These are phyloP conservation scores for Thryonomys swinderianus DNA, from an alignment of 2,113 vertebrate genomes.

Conservation along the genomic window DNA sequence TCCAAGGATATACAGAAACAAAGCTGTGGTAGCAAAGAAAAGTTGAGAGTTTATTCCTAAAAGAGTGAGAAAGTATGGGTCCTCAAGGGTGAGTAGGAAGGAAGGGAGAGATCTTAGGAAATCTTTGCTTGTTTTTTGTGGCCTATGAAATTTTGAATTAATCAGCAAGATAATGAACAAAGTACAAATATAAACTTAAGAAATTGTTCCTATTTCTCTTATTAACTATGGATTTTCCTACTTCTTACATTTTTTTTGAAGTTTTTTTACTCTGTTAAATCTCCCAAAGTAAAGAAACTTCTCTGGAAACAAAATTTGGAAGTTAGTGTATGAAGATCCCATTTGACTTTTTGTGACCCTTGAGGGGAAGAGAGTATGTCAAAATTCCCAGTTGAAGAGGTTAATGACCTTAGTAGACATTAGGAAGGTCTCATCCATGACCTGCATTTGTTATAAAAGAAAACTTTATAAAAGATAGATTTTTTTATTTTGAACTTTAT, in stretches of 20 bases:
- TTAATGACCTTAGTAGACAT: background rate
- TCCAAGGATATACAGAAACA: background rate
- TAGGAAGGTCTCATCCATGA: background rate
- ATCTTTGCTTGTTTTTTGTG: background rate
- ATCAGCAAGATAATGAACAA: conserved; percentile 11
- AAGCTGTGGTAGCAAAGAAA: background rate
- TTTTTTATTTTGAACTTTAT: conserved; percentile 35
- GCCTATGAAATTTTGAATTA: conserved; percentile 34
- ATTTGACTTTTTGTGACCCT: background rate
- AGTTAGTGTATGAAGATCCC: background rate
- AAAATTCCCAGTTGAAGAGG: background rate
- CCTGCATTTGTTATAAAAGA: background rate
- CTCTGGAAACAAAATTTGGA: conserved; percentile 33
- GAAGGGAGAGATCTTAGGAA: background rate
- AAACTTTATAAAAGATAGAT: conserved; percentile 27
- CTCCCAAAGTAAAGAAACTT: conserved; percentile 50
- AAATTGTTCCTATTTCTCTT: conserved; percentile 44
- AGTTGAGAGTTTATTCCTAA: background rate
- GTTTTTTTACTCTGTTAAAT: conserved; percentile 39
- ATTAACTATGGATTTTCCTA: background rate
- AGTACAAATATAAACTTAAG: conserved; percentile 46
- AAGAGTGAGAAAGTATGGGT: conserved; percentile 2
- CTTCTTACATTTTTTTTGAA: background rate
- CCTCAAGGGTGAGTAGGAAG: background rate
- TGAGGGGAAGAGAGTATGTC: background rate